Conservation (phyloP, 2,113 vertebrate genomes). For the Caretta caretta region DNA sequence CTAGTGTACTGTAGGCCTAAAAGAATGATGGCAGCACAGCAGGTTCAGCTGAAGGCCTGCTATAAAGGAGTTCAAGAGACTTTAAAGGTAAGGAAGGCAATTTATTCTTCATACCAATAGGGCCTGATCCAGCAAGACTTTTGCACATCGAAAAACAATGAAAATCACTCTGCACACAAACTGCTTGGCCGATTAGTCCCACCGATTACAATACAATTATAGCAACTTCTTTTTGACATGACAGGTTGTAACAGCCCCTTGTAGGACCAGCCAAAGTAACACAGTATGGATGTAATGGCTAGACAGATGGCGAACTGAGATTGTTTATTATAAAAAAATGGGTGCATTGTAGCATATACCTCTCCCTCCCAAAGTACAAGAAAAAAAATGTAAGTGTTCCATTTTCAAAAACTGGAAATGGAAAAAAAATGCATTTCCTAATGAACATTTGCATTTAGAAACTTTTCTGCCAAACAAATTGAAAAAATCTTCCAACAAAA, state of each 20-base stretch:
- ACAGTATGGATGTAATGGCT: background rate
- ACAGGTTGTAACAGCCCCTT: background rate
- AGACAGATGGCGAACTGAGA: background rate
- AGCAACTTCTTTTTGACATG: background rate
- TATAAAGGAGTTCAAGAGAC: background rate
- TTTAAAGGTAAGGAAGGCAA: background rate
- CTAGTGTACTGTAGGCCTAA: background rate
- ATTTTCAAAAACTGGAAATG: background rate
- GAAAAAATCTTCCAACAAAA: background rate
- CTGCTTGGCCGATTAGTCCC: background rate
- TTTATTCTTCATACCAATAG: background rate
- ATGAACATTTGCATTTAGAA: background rate
- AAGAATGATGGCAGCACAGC: background rate
- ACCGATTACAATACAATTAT: background rate
- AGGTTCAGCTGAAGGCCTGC: background rate
- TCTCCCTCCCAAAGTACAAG: background rate
- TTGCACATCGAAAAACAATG: background rate
- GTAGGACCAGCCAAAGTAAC: background rate
- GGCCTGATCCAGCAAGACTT: background rate
- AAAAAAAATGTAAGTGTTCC: background rate
- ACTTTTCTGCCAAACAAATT: background rate
- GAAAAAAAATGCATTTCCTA: background rate
- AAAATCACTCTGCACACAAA: background rate
- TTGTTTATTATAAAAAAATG: background rate
- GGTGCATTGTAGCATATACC: fast-evolving